Percentiles rank a stretch among this genome's conserved stretches.
Evolutionary conservation across 2,797 vertebrate genomes (phyloP).

Genomic region (Arnoldichthys spilopterus): DNA sequence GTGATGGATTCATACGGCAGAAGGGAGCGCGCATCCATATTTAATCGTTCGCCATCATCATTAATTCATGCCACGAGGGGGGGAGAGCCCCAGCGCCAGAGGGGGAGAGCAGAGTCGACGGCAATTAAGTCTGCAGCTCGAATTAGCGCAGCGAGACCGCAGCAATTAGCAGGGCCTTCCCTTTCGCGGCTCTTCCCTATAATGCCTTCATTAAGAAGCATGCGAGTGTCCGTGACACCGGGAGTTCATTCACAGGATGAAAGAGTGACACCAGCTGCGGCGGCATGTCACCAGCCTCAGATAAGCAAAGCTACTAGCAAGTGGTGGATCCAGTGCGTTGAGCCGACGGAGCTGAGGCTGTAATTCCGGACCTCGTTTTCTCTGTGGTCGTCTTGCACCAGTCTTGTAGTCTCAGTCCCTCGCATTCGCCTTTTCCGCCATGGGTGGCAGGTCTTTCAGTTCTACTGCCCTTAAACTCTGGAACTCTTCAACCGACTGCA

Average conservation of each 20-base stretch:
- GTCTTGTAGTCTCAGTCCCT: too few relatives aligned
- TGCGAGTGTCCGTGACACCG: constrained; percentile 5
- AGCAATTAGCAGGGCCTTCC: constrained; percentile 55
- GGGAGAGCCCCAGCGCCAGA: constrained; percentile 60
- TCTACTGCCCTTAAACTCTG: too few relatives aligned
- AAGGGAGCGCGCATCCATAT: constrained; percentile 74
- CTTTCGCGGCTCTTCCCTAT: constrained; percentile 8
- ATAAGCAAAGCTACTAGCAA: constrained; percentile 29
- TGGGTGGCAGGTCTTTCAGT: too few relatives aligned
- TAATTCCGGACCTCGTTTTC: background rate
- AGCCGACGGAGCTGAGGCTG: background rate
- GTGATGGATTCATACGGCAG: constrained; percentile 69
- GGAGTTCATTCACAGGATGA: constrained; percentile 38
- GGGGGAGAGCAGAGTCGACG: constrained; percentile 59
- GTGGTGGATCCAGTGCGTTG: constrained; percentile 23
- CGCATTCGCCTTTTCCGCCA: too few relatives aligned
- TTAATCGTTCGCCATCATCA: constrained; percentile 74
- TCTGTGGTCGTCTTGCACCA: too few relatives aligned
- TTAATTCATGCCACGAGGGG: constrained; percentile 72
- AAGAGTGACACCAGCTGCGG: background rate
- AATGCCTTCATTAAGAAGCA: constrained; percentile 28
- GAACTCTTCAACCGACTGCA: too few relatives aligned
- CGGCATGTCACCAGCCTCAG: background rate
- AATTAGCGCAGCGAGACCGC: constrained; percentile 62
- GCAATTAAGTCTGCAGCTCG: constrained; percentile 53